Base-by-base conservation (phyloP, 2,888 invertebrate genomes). In the Cinara cedri region DNA sequence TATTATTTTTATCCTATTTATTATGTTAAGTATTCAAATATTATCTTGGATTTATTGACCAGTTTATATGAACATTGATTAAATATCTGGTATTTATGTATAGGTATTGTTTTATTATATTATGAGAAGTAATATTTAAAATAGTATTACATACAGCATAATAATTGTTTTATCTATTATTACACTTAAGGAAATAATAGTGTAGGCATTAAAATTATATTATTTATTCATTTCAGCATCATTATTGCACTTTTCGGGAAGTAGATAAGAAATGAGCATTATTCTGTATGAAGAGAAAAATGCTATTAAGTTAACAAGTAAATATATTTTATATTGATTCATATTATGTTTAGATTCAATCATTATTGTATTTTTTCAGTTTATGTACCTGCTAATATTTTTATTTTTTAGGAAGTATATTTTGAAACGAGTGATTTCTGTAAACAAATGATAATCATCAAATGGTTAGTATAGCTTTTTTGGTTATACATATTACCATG, bases 141-240 rank as follows among this genome's bases (percentile, higher is more conserved):
- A 34, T 34, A 34, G 34, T 34, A 34, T 42, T 63, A 19, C n/a
- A 63, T 44, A 63, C 34, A 19, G 19, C n/a, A 63, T 63, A 34
- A 34, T 34, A 34, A 34, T 34, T 34, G 11, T 42, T 63, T 63
- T 60, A 1, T 24, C 14, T 26, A 60, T 3, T 26, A 60, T n/a
- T 63, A 34, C 34, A 34, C 34, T 34, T 4, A 34, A 6, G 34
- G 34, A 34, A 34, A 34, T 34, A 34, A 34, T 11, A 19, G n/a
- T 63, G 34, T 70, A 70, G 3, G 34, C 34, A 34, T 49, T 46
- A 3, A 14, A 68, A 10, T 62, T 19, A 60, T 49, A n/a, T 49
- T 74, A 42, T 42, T 63, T 1, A 54, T 49, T 60, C 0, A 75
- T 75, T 75, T 44, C 74, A 75, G 74, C 1, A 24, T 74, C 16